Evolutionary conservation across 2,113 vertebrate genomes (phyloP), one percentile per base, ranked within the genome.

Genomic region (Misgurnus mizolepis): DNA sequence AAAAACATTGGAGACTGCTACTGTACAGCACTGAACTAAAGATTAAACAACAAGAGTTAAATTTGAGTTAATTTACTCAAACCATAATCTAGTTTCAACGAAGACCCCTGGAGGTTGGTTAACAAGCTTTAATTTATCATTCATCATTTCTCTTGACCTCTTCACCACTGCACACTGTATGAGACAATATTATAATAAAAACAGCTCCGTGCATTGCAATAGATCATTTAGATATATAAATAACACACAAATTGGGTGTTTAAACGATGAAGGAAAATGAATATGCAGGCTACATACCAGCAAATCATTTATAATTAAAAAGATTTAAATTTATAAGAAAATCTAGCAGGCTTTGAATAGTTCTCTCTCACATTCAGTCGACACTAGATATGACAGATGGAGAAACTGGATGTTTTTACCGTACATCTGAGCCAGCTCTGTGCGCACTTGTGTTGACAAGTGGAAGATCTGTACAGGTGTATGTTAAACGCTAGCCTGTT

Each of bases 51-150:
- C 27, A 34, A 34, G 27, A 34, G 27, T 34, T 34, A 34, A 34
- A 34, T 22, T 22, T 22, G 22, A 22, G 22, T 34, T 34, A 34
- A 34, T 34, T 34, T 34, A 34, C 27, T 34, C 3, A 34, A 34
- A 34, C 27, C 27, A 34, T 2, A 34, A 34, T 66, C 65, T 60
- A 53, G 34, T 60, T 80, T 76, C 60, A 72, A 72, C 61, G 77
- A 40, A 76, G 53, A 43, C 12, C 22, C 15, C 47, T 22, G 1
- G 34, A 34, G 9, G 49, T 66, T 22, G 18, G 55, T 41, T 69
- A 50, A 17, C 22, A 69, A 50, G 49, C 67, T 34, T 34, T 34
- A 22, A 50, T 69, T 69, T 14, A 12, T 50, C 5, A 69, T 12
- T 34, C 27, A n/a, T 50, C 67, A 45, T 7, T 3, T 3, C 6